These are phyloP conservation scores for Cheilosia scutellata DNA, from an alignment of 2,888 invertebrate species.

Conservation along the genomic window DNA sequence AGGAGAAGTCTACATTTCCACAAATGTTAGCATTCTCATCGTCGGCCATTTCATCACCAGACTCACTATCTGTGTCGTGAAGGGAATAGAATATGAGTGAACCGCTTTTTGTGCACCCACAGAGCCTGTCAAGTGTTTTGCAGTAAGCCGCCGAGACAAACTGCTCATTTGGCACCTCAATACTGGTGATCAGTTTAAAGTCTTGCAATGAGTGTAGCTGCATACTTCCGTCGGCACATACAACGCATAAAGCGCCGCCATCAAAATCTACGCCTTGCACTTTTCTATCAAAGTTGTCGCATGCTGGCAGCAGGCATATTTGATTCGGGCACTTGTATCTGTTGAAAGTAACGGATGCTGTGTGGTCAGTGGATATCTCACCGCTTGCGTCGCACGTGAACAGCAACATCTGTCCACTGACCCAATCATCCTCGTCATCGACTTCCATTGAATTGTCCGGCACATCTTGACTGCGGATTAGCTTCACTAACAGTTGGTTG, in stretches of 20 bases:
- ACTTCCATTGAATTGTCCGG: slow-evolving; percentile 64
- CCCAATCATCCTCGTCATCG: slow-evolving; percentile 76
- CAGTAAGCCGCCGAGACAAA: slow-evolving; percentile 94
- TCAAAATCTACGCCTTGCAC: slow-evolving; percentile 79
- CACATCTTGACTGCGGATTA: slow-evolving; percentile 78
- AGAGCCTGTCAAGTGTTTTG: slow-evolving; percentile 93
- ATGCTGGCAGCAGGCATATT: slow-evolving; percentile 88
- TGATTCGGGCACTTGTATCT: slow-evolving; percentile 89
- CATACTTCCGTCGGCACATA: slow-evolving; percentile 90
- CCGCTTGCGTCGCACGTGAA: slow-evolving; percentile 79
- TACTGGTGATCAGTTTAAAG: slow-evolving; percentile 88
- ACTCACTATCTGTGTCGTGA: slow-evolving; percentile 89
- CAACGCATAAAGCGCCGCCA: slow-evolving; percentile 88
- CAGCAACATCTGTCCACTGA: slow-evolving; percentile 81
- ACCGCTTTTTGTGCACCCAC: slow-evolving; percentile 92
- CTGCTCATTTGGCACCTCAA: slow-evolving; percentile 88
- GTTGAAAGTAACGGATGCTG: slow-evolving; percentile 85
- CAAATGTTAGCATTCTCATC: slow-evolving; percentile 85
- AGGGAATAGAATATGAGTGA: slow-evolving; percentile 93
- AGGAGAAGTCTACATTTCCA: slow-evolving; percentile 61
- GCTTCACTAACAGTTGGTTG: slow-evolving; percentile 87
- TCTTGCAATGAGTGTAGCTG: slow-evolving; percentile 90
- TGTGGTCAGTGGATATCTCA: slow-evolving; percentile 81
- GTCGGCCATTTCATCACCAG: slow-evolving; percentile 88
- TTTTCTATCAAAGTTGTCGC: slow-evolving; percentile 83